A percentile compares a stretch with the other conserved stretches of the same genome.
Evolutionary conservation across 2,888 invertebrate genomes (phyloP).

Genomic region (Tetropium fuscum): DNA sequence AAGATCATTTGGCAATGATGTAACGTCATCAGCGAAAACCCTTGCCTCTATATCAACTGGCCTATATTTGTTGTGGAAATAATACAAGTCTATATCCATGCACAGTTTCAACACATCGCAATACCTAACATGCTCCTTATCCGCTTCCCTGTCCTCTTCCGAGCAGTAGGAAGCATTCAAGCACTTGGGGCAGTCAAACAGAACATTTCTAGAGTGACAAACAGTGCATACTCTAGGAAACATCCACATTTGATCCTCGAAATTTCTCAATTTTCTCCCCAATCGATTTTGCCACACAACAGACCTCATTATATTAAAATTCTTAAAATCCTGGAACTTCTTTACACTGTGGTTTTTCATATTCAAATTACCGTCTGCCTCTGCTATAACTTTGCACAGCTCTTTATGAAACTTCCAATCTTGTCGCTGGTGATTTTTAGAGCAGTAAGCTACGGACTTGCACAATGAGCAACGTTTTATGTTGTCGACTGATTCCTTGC

Average conservation of each 20-base stretch:
- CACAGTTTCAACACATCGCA: constrained; percentile 46
- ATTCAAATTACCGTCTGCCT: constrained; percentile 24
- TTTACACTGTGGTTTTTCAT: constrained; percentile 6
- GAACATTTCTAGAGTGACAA: constrained; percentile 45
- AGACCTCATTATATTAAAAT: constrained; percentile 30
- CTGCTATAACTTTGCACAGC: constrained; percentile 64
- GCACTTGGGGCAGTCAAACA: constrained; percentile 46
- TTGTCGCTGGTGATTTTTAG: constrained; percentile 80
- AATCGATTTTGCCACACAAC: constrained; percentile 44
- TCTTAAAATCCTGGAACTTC: constrained; percentile 32
- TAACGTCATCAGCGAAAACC: not conserved
- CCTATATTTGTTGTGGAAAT: constrained; percentile 22
- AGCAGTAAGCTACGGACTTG: constrained; percentile 81
- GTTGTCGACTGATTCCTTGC: constrained; percentile 38
- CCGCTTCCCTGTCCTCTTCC: constrained; percentile 38
- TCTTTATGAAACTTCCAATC: constrained; percentile 84
- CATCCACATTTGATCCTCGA: constrained; percentile 56
- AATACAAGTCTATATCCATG: constrained; percentile 43
- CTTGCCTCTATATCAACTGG: constrained; percentile 8
- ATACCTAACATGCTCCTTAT: constrained; percentile 39
- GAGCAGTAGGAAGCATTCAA: constrained; percentile 50
- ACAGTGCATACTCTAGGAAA: constrained; percentile 53
- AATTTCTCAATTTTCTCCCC: constrained; percentile 43
- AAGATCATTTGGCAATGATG: constrained; percentile 27
- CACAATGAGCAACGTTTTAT: constrained; percentile 76